Base-by-base conservation (phyloP, 2,888 invertebrate species). In the Ethmia dodecea region DNA sequence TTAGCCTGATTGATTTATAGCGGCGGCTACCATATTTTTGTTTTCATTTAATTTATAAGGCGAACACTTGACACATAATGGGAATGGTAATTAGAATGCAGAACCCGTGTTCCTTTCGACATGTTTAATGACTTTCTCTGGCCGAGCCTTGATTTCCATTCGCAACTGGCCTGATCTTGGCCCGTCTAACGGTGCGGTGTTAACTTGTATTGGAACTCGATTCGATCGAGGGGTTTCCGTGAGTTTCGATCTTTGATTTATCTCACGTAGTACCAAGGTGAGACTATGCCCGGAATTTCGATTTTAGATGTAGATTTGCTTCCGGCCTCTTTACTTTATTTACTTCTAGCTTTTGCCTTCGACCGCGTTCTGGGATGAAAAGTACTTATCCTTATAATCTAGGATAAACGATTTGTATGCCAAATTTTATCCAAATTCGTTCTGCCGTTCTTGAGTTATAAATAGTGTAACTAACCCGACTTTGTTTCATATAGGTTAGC, bases 91-190 rank as follows among this genome's bases (percentile, higher is more conserved):
- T 77, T 69, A 59, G 53, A 62, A 77, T 75, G 70, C 75, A 46
- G 47, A 49, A 10, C 55, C 54, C 59, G 69, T 60, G 34, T 49
- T 52, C 50, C 47, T 47, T 48, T 62, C 60, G 74, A 65, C 75
- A 71, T 75, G 73, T 68, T 69, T 78, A 79, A 79, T 81, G 80
- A 77, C 83, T 83, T 84, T 84, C 83, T 77, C 81, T 71, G 67
- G 49, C 53, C 63, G 49, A 50, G 52, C 49, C 50, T 58, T 58
- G 65, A 57, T 74, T 76, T 72, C 64, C 64, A 64, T 71, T 71
- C 52, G 53, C 44, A 45, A 38, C 50, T 45, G 45, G 50, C 43
- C 51, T 57, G 55, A 70, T 69, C 66, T 69, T 59, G 43, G 50
- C 31, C 42, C 38, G 39, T 40, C 49, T 68, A 63, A 65, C 68